Evolutionary conservation across 2,888 invertebrate genomes (phyloP), one percentile per base, ranked within the genome.

Genomic region (Diogma glabrata): DNA sequence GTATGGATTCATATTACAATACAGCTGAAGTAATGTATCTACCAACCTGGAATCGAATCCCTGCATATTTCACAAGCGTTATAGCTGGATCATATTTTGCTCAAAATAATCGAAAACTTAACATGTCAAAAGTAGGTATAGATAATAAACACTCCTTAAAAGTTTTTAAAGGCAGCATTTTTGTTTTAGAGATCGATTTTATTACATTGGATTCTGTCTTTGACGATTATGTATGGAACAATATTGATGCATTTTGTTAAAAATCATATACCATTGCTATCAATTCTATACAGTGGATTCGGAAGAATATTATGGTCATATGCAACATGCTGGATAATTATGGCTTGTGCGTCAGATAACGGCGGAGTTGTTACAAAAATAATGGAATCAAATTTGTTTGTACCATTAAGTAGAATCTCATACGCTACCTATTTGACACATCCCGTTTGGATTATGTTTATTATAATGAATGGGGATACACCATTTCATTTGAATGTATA

Each of bases 61-160:
- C 67, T 4, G 65, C 67, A 5, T 69, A 70, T 59, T 58, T 69
- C 50, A 55, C 67, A 24, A 69, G 69, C 43, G 56, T 65, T 12
- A 58, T 64, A 40, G 66, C 72, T 3, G 72, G 69, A 10, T 70
- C 68, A 49, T 57, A 52, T 49, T 64, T 63, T n/a, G 59, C 63
- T 8, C 59, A 59, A 55, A 52, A 64, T 46, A 55, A 67, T 24
- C 59, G 60, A 49, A 55, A 61, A 54, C 54, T 66, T 5, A 38
- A 55, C n/a, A 51, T 66, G 16, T 59, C 55, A 55, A 60, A 61
- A 59, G 65, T 65, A 53, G n/a, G n/a, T n/a, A n/a, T n/a, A n/a
- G n/a, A n/a, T n/a, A n/a, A n/a, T n/a, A n/a, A n/a, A n/a, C n/a
- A n/a, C n/a, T n/a, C n/a, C n/a, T n/a, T n/a, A n/a, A n/a, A n/a